Percentiles rank a stretch among this genome's conserved stretches.
phyloP scores from a whole-genome alignment of 1,140 invertebrate genomes.

The Brevipalpus yothersi region DNA sequence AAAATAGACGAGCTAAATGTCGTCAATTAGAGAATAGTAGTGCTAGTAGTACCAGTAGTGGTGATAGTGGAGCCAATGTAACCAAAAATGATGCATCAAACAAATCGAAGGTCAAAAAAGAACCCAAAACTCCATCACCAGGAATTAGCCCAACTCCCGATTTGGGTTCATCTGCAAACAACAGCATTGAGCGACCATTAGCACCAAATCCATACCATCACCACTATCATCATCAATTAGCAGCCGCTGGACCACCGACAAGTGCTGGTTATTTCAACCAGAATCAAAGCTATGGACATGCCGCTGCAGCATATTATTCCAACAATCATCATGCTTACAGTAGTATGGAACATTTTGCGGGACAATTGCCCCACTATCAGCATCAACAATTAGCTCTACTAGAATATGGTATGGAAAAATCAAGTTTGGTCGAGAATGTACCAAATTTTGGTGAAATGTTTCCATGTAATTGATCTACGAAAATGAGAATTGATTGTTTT shows the following conservation, averaged over 20 bases:
- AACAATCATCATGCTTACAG: constrained; percentile 16
- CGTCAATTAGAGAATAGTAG: constrained; percentile 25
- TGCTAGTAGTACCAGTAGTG: neutral
- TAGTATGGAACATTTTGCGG: constrained; percentile 21
- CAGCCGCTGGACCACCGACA: constrained; percentile 14
- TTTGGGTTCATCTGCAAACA: too few relatives aligned
- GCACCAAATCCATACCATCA: constrained; percentile 8
- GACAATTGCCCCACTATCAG: constrained; percentile 3
- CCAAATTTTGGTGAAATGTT: too few relatives aligned
- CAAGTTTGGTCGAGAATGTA: too few relatives aligned
- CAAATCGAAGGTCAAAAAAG: constrained; percentile 15
- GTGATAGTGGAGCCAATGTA: too few relatives aligned
- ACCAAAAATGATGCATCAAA: neutral
- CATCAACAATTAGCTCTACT: neutral
- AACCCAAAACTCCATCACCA: constrained; percentile 14
- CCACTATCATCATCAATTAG: constrained; percentile 12
- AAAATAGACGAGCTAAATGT: constrained; percentile 86
- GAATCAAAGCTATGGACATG: constrained; percentile 18
- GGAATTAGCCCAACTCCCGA: too few relatives aligned
- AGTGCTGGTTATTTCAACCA: constrained; percentile 14
- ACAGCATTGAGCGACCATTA: too few relatives aligned
- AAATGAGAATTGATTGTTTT: too few relatives aligned
- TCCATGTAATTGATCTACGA: too few relatives aligned
- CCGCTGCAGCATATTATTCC: constrained; percentile 8
- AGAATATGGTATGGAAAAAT: too few relatives aligned